Evolutionary conservation across 2,888 invertebrate genomes (phyloP).

Genomic region (Crematogaster levior): DNA sequence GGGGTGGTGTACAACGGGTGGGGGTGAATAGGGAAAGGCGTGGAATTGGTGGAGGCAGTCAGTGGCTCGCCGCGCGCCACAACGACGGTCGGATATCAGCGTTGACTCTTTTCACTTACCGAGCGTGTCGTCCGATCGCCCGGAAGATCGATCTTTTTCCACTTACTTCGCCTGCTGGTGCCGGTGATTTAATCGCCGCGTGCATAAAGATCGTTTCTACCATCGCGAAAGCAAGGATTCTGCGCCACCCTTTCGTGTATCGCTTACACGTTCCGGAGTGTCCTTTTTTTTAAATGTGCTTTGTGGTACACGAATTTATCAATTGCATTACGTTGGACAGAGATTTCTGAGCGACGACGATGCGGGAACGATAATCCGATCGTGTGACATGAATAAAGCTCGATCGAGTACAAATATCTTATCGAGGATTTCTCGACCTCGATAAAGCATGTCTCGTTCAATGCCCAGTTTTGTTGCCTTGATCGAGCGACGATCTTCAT

Average conservation of each 20-base stretch:
- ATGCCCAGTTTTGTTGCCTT: constrained; percentile 1
- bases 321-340: background rate
- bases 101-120: constrained; percentile 72
- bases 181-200: background rate
- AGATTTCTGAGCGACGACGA: background rate
- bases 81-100: constrained; percentile 74
- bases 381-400: background rate
- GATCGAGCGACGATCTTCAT: background rate
- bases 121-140: constrained; percentile 44
- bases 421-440: background rate
- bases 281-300: background rate
- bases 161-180: background rate
- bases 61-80: constrained; percentile 84
- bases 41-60: constrained; percentile 82
- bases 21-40: constrained; percentile 76
- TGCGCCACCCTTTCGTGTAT: background rate
- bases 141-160: background rate
- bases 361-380: background rate
- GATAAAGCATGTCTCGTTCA: constrained; percentile 5
- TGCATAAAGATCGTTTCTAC: background rate
- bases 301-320: background rate
- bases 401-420: background rate
- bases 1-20: constrained; percentile 67
- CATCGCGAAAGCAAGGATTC: background rate
- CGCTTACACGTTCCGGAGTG: background rate